These are phyloP conservation scores for Varroa destructor DNA, from an alignment of 1,140 invertebrate genomes.

Conservation along the genomic window DNA sequence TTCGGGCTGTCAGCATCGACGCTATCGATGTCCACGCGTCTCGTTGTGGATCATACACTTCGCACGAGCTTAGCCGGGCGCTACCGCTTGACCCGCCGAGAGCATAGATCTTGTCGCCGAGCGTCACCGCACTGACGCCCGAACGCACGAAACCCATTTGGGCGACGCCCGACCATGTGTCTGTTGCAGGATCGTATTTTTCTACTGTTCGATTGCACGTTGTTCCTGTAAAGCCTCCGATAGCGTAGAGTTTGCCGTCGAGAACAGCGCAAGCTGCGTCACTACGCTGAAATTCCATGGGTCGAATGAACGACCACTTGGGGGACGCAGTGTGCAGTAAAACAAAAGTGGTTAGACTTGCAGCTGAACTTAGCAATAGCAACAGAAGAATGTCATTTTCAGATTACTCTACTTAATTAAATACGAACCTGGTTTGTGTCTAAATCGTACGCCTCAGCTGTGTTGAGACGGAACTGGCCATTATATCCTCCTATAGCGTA, in stretches of 20 bases:
- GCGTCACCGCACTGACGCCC: constrained; percentile 37
- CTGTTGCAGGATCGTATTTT: constrained; percentile 39
- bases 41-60: constrained; percentile 70
- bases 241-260: constrained; percentile 42
- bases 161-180: constrained; percentile 39
- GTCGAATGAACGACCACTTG: constrained; percentile 40
- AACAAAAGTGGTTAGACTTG: no score
- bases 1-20: constrained; percentile 65
- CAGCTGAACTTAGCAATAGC: no score
- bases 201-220: constrained; percentile 43
- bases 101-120: constrained; percentile 48
- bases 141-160: constrained; percentile 38
- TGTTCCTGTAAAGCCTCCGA: constrained; percentile 47
- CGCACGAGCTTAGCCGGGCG: constrained; percentile 70
- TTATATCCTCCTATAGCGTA: constrained; percentile 48
- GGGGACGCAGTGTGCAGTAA: no score
- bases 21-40: constrained; percentile 69
- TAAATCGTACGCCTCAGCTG: constrained; percentile 41
- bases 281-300: constrained; percentile 38
- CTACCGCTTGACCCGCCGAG: constrained; percentile 82
- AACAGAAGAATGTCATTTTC: no score
- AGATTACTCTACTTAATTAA: not conserved
- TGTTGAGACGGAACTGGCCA: constrained; percentile 43
- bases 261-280: constrained; percentile 38
- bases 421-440: constrained; percentile 39